Percentiles rank a stretch among this genome's conserved stretches.
These are phyloP conservation scores for Orbicella faveolata DNA, from an alignment of 64 coral and sea anemone genomes.

Conservation along the genomic window DNA sequence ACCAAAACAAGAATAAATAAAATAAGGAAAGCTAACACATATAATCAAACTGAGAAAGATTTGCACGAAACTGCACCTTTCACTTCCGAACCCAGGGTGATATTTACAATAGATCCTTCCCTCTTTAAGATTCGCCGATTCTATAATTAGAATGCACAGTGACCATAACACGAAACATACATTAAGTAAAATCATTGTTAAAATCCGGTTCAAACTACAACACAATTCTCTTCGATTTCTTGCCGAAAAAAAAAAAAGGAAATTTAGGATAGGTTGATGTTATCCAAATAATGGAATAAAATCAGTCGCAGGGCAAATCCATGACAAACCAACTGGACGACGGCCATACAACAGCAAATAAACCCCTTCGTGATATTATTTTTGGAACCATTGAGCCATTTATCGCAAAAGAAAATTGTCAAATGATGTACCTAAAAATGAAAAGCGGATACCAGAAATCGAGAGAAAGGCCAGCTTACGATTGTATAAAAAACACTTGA, in stretches of 20 bases:
- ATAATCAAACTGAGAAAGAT: background rate
- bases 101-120: constrained; percentile 20
- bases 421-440: background rate
- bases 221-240: background rate
- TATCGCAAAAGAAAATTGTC: background rate
- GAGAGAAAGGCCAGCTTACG: background rate
- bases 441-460: background rate
- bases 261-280: background rate
- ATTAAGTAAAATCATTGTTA: background rate
- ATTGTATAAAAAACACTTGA: background rate
- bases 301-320: constrained; percentile 15
- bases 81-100: background rate
- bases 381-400: background rate
- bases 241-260: background rate
- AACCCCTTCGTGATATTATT: constrained; percentile 1
- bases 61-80: background rate
- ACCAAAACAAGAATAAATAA: background rate
- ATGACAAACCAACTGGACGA: background rate
- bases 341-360: background rate
- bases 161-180: background rate
- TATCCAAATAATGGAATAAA: background rate
- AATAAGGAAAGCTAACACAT: background rate
- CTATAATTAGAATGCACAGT: constrained; percentile 9
- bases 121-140: constrained; percentile 21
- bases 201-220: background rate